Conservation (phyloP, 2,888 invertebrate genomes). For the Nemapogon koenigi region DNA sequence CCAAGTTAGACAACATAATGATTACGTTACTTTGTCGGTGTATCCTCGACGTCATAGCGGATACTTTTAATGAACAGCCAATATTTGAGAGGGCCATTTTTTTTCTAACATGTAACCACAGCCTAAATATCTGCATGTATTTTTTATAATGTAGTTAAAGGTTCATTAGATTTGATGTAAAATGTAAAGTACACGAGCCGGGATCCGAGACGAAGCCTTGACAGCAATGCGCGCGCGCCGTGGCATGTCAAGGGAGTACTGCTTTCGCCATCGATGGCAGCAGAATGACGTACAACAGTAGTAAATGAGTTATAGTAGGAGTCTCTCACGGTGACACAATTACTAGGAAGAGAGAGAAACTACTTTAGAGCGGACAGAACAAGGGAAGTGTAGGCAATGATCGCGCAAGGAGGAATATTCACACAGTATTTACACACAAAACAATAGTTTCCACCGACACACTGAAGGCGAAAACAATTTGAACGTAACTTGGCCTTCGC, state of each 20-base stretch:
- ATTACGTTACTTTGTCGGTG: no score
- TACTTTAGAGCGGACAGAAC: neutral
- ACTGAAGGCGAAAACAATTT: conserved; percentile 42
- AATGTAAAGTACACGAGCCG: conserved; percentile 14
- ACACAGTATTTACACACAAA: conserved; percentile 38
- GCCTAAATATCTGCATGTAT: no score
- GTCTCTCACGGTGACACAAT: no score
- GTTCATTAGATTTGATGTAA: no score
- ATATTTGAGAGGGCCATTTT: no score
- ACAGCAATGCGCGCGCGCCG: conserved; percentile 62
- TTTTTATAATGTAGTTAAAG: no score
- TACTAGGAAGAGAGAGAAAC: conserved; percentile 7
- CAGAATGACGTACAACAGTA: neutral
- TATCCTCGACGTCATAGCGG: no score
- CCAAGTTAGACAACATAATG: no score
- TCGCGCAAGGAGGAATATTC: conserved; percentile 26
- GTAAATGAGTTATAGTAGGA: no score
- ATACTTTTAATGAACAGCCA: no score
- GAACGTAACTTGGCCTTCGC: conserved; percentile 29
- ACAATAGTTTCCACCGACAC: conserved; percentile 31
- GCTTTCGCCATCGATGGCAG: conserved; percentile 41
- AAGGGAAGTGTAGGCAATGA: conserved; percentile 6
- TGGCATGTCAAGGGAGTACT: conserved; percentile 62
- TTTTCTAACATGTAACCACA: no score
- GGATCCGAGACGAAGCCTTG: conserved; percentile 40